Percentiles rank a stretch among this genome's conserved stretches.
Conservation (phyloP, 2,113 vertebrate genomes). For the Cyphomyrus discorhynchus region DNA sequence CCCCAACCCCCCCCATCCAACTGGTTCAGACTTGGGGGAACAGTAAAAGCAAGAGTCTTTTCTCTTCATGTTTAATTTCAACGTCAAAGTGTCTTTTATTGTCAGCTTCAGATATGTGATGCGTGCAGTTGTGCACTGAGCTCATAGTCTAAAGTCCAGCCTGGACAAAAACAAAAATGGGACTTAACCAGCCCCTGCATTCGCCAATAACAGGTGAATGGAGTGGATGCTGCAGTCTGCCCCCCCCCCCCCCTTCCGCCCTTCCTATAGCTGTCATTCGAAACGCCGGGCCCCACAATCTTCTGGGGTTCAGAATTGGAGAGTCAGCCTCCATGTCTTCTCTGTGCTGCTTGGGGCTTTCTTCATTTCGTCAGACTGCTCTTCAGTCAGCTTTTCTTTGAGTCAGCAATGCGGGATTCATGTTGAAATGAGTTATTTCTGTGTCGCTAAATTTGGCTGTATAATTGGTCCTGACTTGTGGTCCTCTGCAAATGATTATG, state of each 20-base stretch:
- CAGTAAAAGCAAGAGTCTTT: conserved; percentile 39
- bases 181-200: conserved; percentile 45
- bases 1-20: not conserved
- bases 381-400: not conserved
- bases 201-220: conserved; percentile 52
- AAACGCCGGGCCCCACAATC: not conserved
- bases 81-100: not conserved
- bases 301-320: not conserved
- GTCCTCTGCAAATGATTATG: not conserved
- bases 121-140: not conserved
- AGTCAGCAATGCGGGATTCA: not conserved
- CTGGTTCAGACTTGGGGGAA: conserved; percentile 42
- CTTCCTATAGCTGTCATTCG: not conserved
- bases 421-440: not conserved
- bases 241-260: not conserved
- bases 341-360: not conserved
- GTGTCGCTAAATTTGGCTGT: not conserved
- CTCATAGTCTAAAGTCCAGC: conserved; percentile 27
- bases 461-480: not conserved
- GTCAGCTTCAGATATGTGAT: not conserved
- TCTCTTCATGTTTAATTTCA: conserved; percentile 12
- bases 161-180: conserved; percentile 38
- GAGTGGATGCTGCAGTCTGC: conserved; percentile 27
- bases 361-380: not conserved
- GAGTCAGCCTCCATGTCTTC: not conserved